Percentiles rank a stretch among this genome's conserved stretches.
phyloP scores from a whole-genome alignment of 2,888 invertebrate genomes.

The Ophion slaviceki region DNA sequence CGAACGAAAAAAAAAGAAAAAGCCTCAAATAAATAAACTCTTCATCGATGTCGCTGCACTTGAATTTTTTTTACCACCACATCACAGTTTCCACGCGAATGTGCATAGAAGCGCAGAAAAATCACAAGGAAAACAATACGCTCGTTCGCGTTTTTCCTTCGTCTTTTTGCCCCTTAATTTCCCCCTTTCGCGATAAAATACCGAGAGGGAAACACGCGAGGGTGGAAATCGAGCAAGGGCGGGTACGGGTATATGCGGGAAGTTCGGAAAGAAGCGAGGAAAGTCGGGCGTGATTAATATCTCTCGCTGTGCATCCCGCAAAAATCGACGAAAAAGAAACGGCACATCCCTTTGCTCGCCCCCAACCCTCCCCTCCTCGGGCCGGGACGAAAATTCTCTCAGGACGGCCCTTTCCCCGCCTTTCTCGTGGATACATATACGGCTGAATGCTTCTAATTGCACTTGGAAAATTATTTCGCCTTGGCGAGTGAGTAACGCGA shows the following conservation, averaged over 20 bases:
- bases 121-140: slow-evolving; percentile 9
- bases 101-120: slow-evolving; percentile 2
- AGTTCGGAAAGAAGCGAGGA: slow-evolving; percentile 48
- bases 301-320: slow-evolving; percentile 15
- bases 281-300: slow-evolving; percentile 64
- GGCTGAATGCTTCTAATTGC: slow-evolving; percentile 54
- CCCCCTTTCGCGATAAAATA: slow-evolving; percentile 10
- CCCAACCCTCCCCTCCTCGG: too few species aligned
- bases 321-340: slow-evolving; percentile 41
- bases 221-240: slow-evolving; percentile 4
- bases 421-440: slow-evolving; percentile 1
- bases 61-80: too few species aligned
- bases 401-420: background rate
- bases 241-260: background rate
- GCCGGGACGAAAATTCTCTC: too few species aligned
- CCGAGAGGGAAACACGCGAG: slow-evolving; percentile 12
- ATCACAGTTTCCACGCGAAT: too few species aligned
- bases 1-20: background rate
- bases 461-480: slow-evolving; percentile 46
- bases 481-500: background rate
- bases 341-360: slow-evolving; percentile 5
- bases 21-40: background rate
- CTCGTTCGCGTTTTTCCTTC: background rate
- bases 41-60: background rate
- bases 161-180: slow-evolving; percentile 4